Evolutionary conservation across 2,113 vertebrate genomes (phyloP).

Genomic region (Picathartes gymnocephalus): DNA sequence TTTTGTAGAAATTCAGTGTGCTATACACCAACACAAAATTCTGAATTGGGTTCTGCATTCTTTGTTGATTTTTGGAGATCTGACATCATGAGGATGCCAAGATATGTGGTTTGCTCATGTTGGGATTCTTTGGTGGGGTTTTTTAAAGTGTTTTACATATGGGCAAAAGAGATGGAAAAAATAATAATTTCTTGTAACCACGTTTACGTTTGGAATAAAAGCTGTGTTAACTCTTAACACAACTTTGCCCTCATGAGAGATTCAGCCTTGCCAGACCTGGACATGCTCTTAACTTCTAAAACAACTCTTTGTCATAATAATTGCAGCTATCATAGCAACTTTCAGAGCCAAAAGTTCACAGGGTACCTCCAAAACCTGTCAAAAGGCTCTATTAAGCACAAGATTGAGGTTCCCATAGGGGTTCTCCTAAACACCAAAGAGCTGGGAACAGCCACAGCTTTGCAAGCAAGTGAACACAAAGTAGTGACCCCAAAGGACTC

Average conservation of each 20-base stretch:
- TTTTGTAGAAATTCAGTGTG: background rate
- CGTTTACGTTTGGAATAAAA: slow-evolving; percentile 51
- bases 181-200: slow-evolving; percentile 24
- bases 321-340: slow-evolving; percentile 15
- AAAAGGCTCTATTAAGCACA: background rate
- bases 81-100: slow-evolving; percentile 51
- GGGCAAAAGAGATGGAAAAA: slow-evolving; percentile 59
- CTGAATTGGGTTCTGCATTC: background rate
- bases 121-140: background rate
- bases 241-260: slow-evolving; percentile 28
- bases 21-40: background rate
- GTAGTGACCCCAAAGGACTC: background rate
- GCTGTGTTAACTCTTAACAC: slow-evolving; percentile 49
- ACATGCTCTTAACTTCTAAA: slow-evolving; percentile 35
- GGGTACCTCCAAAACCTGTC: background rate
- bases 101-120: slow-evolving; percentile 42
- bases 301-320: slow-evolving; percentile 28
- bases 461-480: background rate
- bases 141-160: slow-evolving; percentile 27
- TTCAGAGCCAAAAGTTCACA: slow-evolving; percentile 25
- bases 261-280: slow-evolving; percentile 10
- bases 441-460: background rate
- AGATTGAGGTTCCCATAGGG: background rate
- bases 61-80: slow-evolving; percentile 36
- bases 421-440: background rate